Evolutionary conservation across 2,888 invertebrate species (phyloP).

Genomic region (Limnephilus marmoratus): DNA sequence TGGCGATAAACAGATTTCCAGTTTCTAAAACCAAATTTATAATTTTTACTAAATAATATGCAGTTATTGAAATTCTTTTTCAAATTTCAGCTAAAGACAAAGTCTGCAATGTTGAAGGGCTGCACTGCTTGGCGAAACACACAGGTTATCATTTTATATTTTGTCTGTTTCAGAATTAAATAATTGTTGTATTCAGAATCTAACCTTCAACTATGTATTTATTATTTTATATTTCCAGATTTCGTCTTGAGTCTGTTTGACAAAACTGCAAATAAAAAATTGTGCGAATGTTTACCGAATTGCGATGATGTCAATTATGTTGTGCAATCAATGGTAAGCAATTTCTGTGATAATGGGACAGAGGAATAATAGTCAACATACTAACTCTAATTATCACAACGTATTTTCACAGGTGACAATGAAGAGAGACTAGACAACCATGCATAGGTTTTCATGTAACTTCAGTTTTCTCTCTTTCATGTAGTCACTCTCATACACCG

Average conservation of each 20-base stretch:
- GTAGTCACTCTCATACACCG: no score
- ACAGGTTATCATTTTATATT: conserved; percentile 72
- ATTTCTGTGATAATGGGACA: neutral
- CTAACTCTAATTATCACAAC: no score
- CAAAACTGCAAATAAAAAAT: conserved; percentile 75
- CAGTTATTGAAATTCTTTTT: neutral
- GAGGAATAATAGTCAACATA: no score
- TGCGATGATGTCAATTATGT: conserved; percentile 85
- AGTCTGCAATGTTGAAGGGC: conserved; percentile 80
- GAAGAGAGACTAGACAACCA: no score
- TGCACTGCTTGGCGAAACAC: conserved; percentile 79
- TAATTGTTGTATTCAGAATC: neutral
- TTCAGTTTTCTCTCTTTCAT: no score
- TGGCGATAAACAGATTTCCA: no score
- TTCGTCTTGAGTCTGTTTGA: conserved; percentile 76
- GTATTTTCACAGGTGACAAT: no score
- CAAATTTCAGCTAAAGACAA: conserved; percentile 75
- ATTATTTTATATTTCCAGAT: conserved; percentile 71
- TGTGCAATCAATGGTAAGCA: conserved; percentile 79
- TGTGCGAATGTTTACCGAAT: conserved; percentile 82
- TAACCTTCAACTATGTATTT: conserved; percentile 61
- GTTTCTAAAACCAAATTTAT: no score
- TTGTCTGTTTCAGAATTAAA: neutral
- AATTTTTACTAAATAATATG: no score
- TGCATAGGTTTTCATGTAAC: no score